Evolutionary conservation across 1,140 invertebrate genomes (phyloP).

Genomic region (Tachypleus tridentatus): DNA sequence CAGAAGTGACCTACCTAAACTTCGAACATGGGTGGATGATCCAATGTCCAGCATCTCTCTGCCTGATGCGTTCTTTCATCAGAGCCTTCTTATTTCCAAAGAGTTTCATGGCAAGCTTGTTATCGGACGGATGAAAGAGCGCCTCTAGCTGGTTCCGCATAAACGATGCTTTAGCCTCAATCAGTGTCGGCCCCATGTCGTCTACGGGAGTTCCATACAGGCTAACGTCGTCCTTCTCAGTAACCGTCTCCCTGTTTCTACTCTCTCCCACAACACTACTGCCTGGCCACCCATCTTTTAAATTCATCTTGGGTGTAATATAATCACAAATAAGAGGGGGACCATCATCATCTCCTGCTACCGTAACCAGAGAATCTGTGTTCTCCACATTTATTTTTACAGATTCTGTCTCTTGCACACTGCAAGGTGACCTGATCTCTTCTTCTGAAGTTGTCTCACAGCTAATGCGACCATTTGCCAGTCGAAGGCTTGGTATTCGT

Average conservation of each 20-base stretch:
- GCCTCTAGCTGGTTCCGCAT: slow-evolving; percentile 88
- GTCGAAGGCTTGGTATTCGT: slow-evolving; percentile 46
- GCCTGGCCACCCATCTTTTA: slow-evolving; percentile 26
- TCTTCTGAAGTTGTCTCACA: slow-evolving; percentile 48
- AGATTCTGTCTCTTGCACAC: slow-evolving; percentile 28
- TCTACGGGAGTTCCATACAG: slow-evolving; percentile 95
- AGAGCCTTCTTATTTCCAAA: slow-evolving; percentile 88
- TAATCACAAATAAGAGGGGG: slow-evolving; percentile 63
- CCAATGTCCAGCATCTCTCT: slow-evolving; percentile 87
- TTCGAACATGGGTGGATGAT: slow-evolving; percentile 92
- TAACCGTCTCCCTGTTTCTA: slow-evolving; percentile 1
- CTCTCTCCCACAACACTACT: not conserved
- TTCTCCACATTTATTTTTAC: slow-evolving; percentile 70
- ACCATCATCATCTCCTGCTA: slow-evolving; percentile 63
- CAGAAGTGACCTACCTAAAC: slow-evolving; percentile 56
- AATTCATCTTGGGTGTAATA: slow-evolving; percentile 48
- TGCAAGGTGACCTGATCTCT: slow-evolving; percentile 49
- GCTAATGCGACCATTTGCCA: slow-evolving; percentile 49
- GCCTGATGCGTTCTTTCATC: slow-evolving; percentile 86
- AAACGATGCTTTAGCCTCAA: slow-evolving; percentile 74
- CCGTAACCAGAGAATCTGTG: slow-evolving; percentile 80
- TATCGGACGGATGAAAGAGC: slow-evolving; percentile 89
- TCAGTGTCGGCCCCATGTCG: slow-evolving; percentile 57
- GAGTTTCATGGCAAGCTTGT: slow-evolving; percentile 92
- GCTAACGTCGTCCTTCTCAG: slow-evolving; percentile 66